Percentiles rank a stretch among this genome's conserved stretches.
These are phyloP conservation scores for Protonibea diacanthus DNA, from an alignment of 2,797 vertebrate genomes.

Conservation along the genomic window DNA sequence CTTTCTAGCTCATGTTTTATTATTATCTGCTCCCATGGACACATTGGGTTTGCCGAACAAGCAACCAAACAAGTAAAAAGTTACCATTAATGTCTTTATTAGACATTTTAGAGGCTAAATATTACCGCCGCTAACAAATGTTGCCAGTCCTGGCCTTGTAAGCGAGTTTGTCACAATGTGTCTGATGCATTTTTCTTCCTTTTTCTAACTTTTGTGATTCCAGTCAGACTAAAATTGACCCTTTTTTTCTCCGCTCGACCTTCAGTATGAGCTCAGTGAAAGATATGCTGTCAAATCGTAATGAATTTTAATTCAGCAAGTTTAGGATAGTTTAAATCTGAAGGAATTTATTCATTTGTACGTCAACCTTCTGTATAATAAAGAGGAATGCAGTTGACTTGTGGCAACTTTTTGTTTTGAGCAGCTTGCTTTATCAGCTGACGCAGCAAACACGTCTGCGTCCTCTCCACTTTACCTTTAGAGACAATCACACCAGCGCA, in stretches of 20 bases:
- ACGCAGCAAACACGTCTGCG: slow-evolving; percentile 35
- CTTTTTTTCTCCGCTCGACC: not conserved
- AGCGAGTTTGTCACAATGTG: not conserved
- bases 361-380: not conserved
- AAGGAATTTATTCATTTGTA: not conserved
- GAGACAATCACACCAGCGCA: slow-evolving; percentile 22
- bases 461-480: slow-evolving; percentile 26
- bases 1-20: too few relatives aligned
- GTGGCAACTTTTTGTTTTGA: not conserved
- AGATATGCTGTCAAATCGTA: not conserved
- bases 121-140: not conserved
- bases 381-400: slow-evolving; percentile 1
- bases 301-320: not conserved
- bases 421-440: slow-evolving; percentile 25
- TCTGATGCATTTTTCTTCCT: not conserved
- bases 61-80: not conserved
- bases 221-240: not conserved
- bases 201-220: not conserved
- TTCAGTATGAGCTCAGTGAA: not conserved
- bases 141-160: not conserved
- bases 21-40: not conserved
- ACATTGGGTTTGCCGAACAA: not conserved
- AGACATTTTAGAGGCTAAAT: not conserved
- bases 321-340: not conserved
- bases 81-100: not conserved